A percentile compares a stretch with the other conserved stretches of the same genome.
Conservation (phyloP, 2,888 invertebrate species). For the Drosophila diplacantha region DNA sequence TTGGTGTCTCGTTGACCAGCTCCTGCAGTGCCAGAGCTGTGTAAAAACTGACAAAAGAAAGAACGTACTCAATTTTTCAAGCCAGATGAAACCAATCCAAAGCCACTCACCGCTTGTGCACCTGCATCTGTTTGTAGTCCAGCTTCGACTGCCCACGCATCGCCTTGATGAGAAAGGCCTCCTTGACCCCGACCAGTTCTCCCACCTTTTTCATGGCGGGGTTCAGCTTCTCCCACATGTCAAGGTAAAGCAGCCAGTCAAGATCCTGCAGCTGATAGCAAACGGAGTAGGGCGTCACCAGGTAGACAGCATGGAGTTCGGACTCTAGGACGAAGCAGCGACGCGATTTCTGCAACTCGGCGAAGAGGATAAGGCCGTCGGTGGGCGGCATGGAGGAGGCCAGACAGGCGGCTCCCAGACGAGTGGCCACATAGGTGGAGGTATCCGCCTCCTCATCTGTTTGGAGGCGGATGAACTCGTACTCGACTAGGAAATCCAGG, state of each 20-base stretch:
- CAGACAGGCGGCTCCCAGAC: slow-evolving; percentile 94
- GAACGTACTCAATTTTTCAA: too few relatives aligned
- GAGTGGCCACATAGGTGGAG: slow-evolving; percentile 85
- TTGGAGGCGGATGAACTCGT: slow-evolving; percentile 88
- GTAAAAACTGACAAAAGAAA: slow-evolving; percentile 83
- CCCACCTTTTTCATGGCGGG: slow-evolving; percentile 91
- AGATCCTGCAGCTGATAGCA: slow-evolving; percentile 86
- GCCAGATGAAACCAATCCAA: not conserved
- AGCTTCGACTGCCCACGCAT: slow-evolving; percentile 83
- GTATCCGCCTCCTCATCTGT: slow-evolving; percentile 77
- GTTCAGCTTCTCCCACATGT: slow-evolving; percentile 89
- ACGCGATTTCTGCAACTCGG: slow-evolving; percentile 92
- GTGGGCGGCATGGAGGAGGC: slow-evolving; percentile 96
- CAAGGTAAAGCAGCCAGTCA: slow-evolving; percentile 89
- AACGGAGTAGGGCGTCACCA: slow-evolving; percentile 95
- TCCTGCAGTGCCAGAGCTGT: slow-evolving; percentile 95
- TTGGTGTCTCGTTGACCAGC: slow-evolving; percentile 92
- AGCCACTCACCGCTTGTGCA: slow-evolving; percentile 81
- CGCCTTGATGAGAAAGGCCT: slow-evolving; percentile 89
- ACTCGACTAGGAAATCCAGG: slow-evolving; percentile 85
- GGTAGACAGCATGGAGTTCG: slow-evolving; percentile 95
- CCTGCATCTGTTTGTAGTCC: slow-evolving; percentile 80
- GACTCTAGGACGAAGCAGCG: slow-evolving; percentile 94
- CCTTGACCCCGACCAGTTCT: slow-evolving; percentile 91
- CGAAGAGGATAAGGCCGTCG: slow-evolving; percentile 92